A percentile compares a stretch with the other conserved stretches of the same genome.
These are phyloP conservation scores for Palythoa grandiflora DNA, from an alignment of 92 coral and sea anemone genomes.

Conservation along the genomic window DNA sequence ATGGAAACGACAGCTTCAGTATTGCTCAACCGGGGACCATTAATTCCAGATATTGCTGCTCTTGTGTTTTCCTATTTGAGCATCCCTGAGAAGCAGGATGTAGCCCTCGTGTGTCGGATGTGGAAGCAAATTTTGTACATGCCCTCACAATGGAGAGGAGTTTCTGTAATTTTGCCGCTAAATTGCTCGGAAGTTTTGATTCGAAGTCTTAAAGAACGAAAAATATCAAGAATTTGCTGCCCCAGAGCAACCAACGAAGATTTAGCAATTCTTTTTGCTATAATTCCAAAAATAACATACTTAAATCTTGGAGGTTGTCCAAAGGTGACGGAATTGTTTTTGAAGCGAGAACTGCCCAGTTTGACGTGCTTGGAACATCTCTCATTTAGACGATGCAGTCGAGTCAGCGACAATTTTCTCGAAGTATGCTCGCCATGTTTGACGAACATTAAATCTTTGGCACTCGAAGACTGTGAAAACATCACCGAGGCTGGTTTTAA, in stretches of 20 bases:
- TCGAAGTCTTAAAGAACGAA: constrained; percentile 75
- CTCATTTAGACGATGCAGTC: constrained; percentile 82
- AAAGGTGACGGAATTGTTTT: constrained; percentile 75
- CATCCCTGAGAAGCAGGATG: constrained; percentile 76
- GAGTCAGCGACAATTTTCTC: constrained; percentile 81
- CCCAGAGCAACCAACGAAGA: constrained; percentile 81
- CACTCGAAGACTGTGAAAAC: constrained; percentile 86
- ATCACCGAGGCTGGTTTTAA: constrained; percentile 85
- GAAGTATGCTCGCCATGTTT: constrained; percentile 80
- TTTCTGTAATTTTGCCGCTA: constrained; percentile 78
- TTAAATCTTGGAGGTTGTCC: constrained; percentile 92
- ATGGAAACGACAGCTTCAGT: constrained; percentile 47
- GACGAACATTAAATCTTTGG: constrained; percentile 71
- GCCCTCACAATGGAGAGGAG: constrained; percentile 83
- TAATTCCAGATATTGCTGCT: constrained; percentile 88
- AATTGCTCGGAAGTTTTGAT: constrained; percentile 69
- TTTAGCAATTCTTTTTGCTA: constrained; percentile 69
- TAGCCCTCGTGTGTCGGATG: constrained; percentile 83
- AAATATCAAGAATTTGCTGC: constrained; percentile 79
- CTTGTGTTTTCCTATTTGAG: constrained; percentile 84
- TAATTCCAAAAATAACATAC: constrained; percentile 77
- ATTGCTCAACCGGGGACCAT: constrained; percentile 83
- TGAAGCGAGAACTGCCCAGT: constrained; percentile 69
- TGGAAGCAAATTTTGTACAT: constrained; percentile 84
- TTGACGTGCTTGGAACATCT: constrained; percentile 75